Base-by-base conservation (phyloP, 2,113 vertebrate species). In the Pogonocichla stellata region DNA sequence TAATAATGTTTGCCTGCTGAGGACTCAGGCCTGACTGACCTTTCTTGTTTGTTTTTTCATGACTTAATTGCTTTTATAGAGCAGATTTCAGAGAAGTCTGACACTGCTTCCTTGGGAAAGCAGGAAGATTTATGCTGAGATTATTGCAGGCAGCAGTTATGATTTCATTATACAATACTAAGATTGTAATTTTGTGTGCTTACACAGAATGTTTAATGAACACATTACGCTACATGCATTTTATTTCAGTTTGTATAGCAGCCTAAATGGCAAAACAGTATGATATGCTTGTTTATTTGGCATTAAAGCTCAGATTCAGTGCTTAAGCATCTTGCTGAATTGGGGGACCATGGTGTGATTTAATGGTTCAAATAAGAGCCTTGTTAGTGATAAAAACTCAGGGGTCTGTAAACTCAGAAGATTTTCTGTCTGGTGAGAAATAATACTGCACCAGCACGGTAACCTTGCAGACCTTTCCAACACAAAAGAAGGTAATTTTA, bases 101-200 rank as follows among this genome's bases (percentile, higher is more conserved):
- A 88, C 31, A 58, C 34, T 78, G 64, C 33, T 66, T 88, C 24
- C 26, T 48, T 57, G 67, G 45, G 54, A 90, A 92, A 80, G 31
- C 54, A 71, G 51, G 74, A 90, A 86, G 81, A 95, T 91, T 93
- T 94, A 91, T 92, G 60, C 43, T 83, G 64, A 90, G 70, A 28
- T 93, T 94, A 70, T 67, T 96, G 72, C 56, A 95, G 53, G 43
- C 58, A 74, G 56, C 0, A 1, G 48, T 93, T 93, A 78, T 83
- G 81, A 92, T 95, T 96, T 94, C 92, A 93, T 96, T 93, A 86
- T 48, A 94, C 72, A 88, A 88, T 80, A 78, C 75, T 82, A 56
- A 83, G 64, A 80, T 38, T 66, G 85, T 77, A 70, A 94, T 96
- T 96, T 91, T 1, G 3, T 88, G 72, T 86, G 88, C 82, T 97